These are phyloP conservation scores for Mimas tiliae DNA, from an alignment of 2,888 invertebrate species.

Conservation along the genomic window DNA sequence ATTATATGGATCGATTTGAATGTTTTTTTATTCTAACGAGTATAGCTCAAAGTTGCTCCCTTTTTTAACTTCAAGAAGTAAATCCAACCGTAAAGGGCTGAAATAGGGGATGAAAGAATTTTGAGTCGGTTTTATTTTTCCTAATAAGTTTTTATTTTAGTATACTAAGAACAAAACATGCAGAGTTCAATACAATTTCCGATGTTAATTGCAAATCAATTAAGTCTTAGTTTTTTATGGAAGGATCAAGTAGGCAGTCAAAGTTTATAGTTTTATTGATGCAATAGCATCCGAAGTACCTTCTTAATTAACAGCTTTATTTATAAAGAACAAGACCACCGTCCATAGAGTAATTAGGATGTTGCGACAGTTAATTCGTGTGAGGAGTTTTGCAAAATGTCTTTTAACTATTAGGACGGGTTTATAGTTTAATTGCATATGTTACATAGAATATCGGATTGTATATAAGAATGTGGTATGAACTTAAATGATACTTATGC, in stretches of 20 bases:
- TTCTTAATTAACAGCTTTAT: slow-evolving; percentile 79
- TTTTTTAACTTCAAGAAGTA: no score
- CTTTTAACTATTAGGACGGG: neutral
- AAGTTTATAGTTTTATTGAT: slow-evolving; percentile 72
- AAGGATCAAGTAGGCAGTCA: slow-evolving; percentile 75
- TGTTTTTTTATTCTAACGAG: no score
- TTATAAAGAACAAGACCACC: slow-evolving; percentile 79
- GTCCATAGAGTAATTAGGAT: slow-evolving; percentile 63
- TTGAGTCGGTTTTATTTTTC: no score
- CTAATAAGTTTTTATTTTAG: no score
- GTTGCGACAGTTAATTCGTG: neutral
- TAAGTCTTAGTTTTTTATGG: slow-evolving; percentile 57
- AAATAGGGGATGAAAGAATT: no score
- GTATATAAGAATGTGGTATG: no score
- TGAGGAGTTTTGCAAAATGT: neutral
- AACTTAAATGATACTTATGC: no score
- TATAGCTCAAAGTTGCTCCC: no score
- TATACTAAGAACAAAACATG: slow-evolving; percentile 36
- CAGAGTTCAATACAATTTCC: slow-evolving; percentile 43
- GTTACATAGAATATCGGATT: no score
- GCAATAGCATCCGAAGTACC: slow-evolving; percentile 71
- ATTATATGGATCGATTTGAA: no score
- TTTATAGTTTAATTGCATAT: no score
- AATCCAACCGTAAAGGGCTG: no score
- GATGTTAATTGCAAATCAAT: slow-evolving; percentile 64